Evolutionary conservation across 2,113 vertebrate species (phyloP).

Genomic region (Trichomycterus rosablanca): DNA sequence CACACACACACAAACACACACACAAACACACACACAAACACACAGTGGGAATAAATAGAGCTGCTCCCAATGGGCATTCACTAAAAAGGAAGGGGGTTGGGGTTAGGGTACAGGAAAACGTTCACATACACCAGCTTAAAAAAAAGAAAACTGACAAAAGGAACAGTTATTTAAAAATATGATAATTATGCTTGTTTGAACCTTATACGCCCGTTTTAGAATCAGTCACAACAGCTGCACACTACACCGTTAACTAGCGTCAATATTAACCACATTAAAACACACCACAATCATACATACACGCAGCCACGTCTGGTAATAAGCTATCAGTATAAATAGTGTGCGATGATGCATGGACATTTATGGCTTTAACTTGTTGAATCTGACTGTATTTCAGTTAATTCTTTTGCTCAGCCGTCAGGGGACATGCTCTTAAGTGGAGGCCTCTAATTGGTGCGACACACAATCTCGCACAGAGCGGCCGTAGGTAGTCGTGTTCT

Average conservation of each 20-base stretch:
- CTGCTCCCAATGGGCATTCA: constrained; percentile 9
- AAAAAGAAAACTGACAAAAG: neutral
- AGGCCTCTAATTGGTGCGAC: constrained; percentile 15
- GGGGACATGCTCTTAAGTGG: neutral
- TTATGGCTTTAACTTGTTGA: constrained; percentile 25
- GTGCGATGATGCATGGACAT: neutral
- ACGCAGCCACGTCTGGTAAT: neutral
- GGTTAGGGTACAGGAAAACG: neutral
- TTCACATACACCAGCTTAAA: neutral
- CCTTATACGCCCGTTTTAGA: neutral
- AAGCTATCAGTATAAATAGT: neutral
- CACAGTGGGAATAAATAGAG: constrained; percentile 34
- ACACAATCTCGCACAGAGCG: too few relatives aligned
- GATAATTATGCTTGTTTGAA: constrained; percentile 18
- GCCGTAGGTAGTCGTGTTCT: too few relatives aligned
- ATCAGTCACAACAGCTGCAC: neutral
- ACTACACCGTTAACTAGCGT: too few relatives aligned
- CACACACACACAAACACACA: constrained; percentile 48
- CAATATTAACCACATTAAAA: too few relatives aligned
- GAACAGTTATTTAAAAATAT: constrained; percentile 49
- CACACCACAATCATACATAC: neutral
- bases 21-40: constrained; percentile 49
- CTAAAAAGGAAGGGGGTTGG: constrained; percentile 8
- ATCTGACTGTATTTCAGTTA: neutral
- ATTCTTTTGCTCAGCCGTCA: constrained; percentile 17